Percentiles rank a stretch among this genome's conserved stretches.
Evolutionary conservation across 2,797 vertebrate species (phyloP).

Genomic region (Geotrypetes seraphini): DNA sequence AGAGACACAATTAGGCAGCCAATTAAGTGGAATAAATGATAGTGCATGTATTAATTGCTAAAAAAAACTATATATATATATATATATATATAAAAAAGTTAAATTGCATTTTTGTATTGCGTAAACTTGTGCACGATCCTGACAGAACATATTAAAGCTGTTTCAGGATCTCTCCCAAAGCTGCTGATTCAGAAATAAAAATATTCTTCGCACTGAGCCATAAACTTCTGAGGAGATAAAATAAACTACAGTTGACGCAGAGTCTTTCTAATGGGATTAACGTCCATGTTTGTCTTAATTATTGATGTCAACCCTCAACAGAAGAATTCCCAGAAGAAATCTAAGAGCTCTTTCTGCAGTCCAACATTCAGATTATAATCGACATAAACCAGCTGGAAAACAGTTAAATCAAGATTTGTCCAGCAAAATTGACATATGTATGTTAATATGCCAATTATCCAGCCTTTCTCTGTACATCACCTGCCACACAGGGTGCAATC

Average conservation of each 20-base stretch:
- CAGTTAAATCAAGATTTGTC: conserved; percentile 1
- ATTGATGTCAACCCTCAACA: conserved; percentile 20
- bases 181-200: not conserved
- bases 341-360: conserved; percentile 13
- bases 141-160: no score
- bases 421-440: no score
- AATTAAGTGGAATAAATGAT: conserved; percentile 23
- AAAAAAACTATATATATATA: no score
- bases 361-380: conserved; percentile 12
- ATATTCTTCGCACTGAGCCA: conserved; percentile 16
- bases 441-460: no score
- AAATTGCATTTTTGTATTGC: no score
- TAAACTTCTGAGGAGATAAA: conserved; percentile 23
- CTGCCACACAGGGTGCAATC: no score
- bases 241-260: conserved; percentile 22
- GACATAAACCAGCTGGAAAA: conserved; percentile 6
- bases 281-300: conserved; percentile 29
- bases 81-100: no score
- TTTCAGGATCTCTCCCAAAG: no score
- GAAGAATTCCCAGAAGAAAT: conserved; percentile 17
- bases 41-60: conserved; percentile 11
- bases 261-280: conserved; percentile 19
- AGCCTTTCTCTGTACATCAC: no score
- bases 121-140: no score
- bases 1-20: conserved; percentile 31